These are phyloP conservation scores for Drosophila testacea DNA, from an alignment of 2,888 invertebrate species.

Conservation along the genomic window DNA sequence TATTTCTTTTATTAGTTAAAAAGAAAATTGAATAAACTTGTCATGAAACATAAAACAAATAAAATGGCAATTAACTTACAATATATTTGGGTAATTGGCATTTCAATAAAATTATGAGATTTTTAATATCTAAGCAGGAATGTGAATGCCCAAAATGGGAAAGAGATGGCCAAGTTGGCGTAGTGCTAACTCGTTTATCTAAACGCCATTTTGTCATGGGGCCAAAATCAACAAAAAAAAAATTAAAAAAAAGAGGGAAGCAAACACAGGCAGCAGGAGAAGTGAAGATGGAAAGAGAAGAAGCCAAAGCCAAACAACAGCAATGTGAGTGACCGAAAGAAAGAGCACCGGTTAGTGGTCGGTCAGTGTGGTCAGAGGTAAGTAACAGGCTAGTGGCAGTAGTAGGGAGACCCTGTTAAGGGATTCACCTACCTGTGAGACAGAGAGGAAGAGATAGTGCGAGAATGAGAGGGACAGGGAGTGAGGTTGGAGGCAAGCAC, in stretches of 20 bases:
- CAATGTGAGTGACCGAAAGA: slow-evolving; percentile 45
- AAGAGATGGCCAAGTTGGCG: slow-evolving; percentile 48
- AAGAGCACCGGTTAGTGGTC: slow-evolving; percentile 12
- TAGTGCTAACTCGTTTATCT: slow-evolving; percentile 58
- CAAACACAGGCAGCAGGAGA: neutral
- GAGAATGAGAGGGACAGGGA: neutral
- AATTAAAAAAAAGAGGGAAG: too few relatives aligned
- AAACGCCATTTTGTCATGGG: slow-evolving; percentile 31
- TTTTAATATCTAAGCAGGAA: slow-evolving; percentile 9
- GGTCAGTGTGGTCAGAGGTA: slow-evolving; percentile 42
- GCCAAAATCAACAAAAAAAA: slow-evolving; percentile 7
- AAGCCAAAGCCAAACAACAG: slow-evolving; percentile 22
- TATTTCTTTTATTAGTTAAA: too few relatives aligned
- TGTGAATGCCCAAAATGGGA: slow-evolving; percentile 14
- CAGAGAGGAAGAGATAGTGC: neutral
- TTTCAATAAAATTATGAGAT: slow-evolving; percentile 7
- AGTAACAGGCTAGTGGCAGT: slow-evolving; percentile 13
- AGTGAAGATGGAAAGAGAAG: neutral
- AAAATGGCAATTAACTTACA: too few relatives aligned
- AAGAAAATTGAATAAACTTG: too few relatives aligned
- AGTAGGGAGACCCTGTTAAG: slow-evolving; percentile 15
- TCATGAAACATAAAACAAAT: too few relatives aligned
- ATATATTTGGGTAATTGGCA: slow-evolving; percentile 8
- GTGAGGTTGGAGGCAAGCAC: neutral
- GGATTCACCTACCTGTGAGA: slow-evolving; percentile 25